Evolutionary conservation across 1,140 invertebrate species (phyloP), one percentile per base, ranked within the genome.

Genomic region (Drosophila subpulchrella): DNA sequence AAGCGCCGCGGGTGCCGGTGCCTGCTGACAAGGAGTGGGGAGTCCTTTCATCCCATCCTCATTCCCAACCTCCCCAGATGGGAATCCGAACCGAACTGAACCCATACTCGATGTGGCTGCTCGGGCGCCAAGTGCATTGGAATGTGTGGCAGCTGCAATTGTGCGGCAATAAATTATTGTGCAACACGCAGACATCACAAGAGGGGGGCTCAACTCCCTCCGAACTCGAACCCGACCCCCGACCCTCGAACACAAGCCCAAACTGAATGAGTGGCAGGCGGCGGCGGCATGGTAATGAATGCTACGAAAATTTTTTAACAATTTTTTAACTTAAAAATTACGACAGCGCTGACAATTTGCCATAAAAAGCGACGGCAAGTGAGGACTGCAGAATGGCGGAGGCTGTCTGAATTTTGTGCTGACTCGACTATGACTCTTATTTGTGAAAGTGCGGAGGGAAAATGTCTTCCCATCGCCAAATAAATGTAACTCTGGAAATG

Each of bases 281-380:
- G 56, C 36, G 27, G 56, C 63, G 75, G 66, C 70, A 48, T 80
- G 72, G 83, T 86, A 86, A 86, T 86, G 83, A 86, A 86, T 86
- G 83, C 83, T 76, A 88, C 80, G 79, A 83, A 82, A 79, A 88
- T 82, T 88, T 83, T 80, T 86, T 73, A 86, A 86, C 82, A 86
- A 86, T 88, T 86, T 86, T 86, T 86, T 86, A 86, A 88, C 70
- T 86, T 86, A 88, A 86, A 86, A 86, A 86, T 86, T 88, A 86
- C 82, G 82, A 86, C 82, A 76, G 62, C 83, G 75, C 79, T 86
- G 82, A 86, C 82, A 86, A 86, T 86, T 86, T 88, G 83, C 82
- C 82, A 88, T 86, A 71, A 81, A 81, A 79, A 63, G 56, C 73
- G 58, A 63, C 56, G 34, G 51, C 58, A 42, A 15, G 53, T 54